Evolutionary conservation across 1,140 invertebrate species (phyloP), one percentile per base, ranked within the genome.

Genomic region (Aphis craccivora): DNA sequence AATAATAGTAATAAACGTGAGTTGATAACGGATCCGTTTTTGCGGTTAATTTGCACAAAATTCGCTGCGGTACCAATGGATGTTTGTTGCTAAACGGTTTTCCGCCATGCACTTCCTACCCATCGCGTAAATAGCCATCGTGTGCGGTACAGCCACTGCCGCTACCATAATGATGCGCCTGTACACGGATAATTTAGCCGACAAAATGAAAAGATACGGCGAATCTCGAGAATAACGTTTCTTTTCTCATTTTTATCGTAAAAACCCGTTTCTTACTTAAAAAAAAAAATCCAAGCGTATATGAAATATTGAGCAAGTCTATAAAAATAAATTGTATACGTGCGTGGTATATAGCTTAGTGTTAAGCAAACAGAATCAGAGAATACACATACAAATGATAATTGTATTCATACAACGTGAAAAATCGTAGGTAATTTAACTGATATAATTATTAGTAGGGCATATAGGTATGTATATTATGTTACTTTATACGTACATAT

Each of bases 31-130:
- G 67, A 67, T 83, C 18, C 67, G 30, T 91, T 91, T 91, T 76
- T 83, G 91, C 43, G 91, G 91, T 83, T 92, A 83, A 83, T 92
- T 92, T 51, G 45, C 60, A 51, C 91, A n/a, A 84, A 83, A 92
- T 92, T 92, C 91, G 60, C 45, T 37, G 45, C 91, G 91, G 55
- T 53, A 25, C 60, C 55, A 5, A 91, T 76, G 55, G 55, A 51
- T 91, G 90, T 83, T 45, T 76, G 40, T 48, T 76, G 55, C 55
- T 90, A 67, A 91, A 91, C 90, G 90, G 30, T 76, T 91, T 91
- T 76, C 60, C 88, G 5, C 45, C 30, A 22, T 45, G 18, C 45
- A 48, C 30, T 51, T 87, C 18, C 60, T 22, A 14, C 25, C n/a
- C 37, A 40, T 6, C 40, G 14, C 23, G 89, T 76, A 67, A 67